Base-by-base conservation (phyloP, 1,140 invertebrate genomes). In the Drosophila insularis region DNA sequence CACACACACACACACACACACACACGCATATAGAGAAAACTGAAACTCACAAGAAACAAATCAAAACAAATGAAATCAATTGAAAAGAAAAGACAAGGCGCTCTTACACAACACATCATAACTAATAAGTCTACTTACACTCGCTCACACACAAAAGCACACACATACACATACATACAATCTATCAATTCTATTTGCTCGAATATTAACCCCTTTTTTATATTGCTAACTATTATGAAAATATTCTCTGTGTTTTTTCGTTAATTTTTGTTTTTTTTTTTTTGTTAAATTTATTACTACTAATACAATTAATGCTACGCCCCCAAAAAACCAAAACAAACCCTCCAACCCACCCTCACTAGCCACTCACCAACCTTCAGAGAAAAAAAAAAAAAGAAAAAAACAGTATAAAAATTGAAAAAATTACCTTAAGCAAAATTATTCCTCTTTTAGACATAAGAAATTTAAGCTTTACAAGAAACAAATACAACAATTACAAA, bases 191-290 rank as follows among this genome's bases (percentile, higher is more conserved):
- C 60, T 71, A 46, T 63, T 72, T 63, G 67, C 73, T 75, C 71
- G 35, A 76, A 75, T 58, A 73, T 50, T 50, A 50, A 53, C 37
- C 63, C 27, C 37, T 43, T 39, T 74, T 59, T 61, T 68, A 68
- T 58, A 71, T 5, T 68, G 60, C 37, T 60, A 59, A 59, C 56
- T 74, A 74, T 68, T 74, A 64, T 74, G 74, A 74, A 27, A 74
- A 74, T 74, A 17, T 50, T 50, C 23, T 63, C 37, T 39, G n/a
- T 68, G 27, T 72, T 61, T 63, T 60, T 61, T 63, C 67, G 56
- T 46, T 8, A 8, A 14, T 17, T 8, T 46, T 19, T 46, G 0
- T 19, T 50, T 53, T 62, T 19, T 50, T 19, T 50, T 50, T 19
- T 21, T 19, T 50, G 1, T 46, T 19, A 19, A 46, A 46, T 43